Evolutionary conservation across 2,888 invertebrate species (phyloP), one percentile per base, ranked within the genome.

Genomic region (Nowickia ferox): DNA sequence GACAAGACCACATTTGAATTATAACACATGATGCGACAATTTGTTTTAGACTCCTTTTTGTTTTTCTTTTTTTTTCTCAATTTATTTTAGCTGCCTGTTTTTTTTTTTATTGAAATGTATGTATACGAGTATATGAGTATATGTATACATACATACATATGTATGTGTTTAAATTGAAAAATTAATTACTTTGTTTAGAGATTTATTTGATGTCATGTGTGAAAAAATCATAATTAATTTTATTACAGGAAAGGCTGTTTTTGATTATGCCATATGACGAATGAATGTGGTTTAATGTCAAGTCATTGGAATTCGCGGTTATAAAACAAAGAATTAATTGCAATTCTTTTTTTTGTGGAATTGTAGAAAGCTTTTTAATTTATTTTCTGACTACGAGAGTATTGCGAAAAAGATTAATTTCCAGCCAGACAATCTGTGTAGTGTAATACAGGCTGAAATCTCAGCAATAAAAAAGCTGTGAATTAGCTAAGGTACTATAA

Each of bases 11-110:
- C 78, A 79, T 71, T 79, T 79, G 13, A 55, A 51, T 53, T 79
- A 15, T 46, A 71, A 38, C 78, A 78, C 53, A 61, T 78, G 78
- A 53, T 78, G 71, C 63, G 71, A 63, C 78, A 79, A 71, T 63
- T 46, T 63, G 53, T 79, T 79, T 63, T 59, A 48, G 11, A 42
- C 8, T 69, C 5, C 6, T 30, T 17, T 42, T 17, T 69, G 8
- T 66, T 40, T 44, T 17, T 63, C 2, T 19, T 19, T 44, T n/a
- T 40, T 48, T 51, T 48, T 48, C 22, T 9, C 15, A 22, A 17
- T 48, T 42, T 42, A 10, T 11, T 77, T 77, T 22, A 59, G 30
- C 10, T 69, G 48, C 30, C 22, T 59, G 22, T 38, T 68, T 19
- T 1, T 40, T 6, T 15, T n/a, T 66, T 38, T 11, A 30, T 30